Base-by-base conservation (phyloP, 30 jellyfish, hydroid and myxozoan species). In the Pseudorhiza aurosa region DNA sequence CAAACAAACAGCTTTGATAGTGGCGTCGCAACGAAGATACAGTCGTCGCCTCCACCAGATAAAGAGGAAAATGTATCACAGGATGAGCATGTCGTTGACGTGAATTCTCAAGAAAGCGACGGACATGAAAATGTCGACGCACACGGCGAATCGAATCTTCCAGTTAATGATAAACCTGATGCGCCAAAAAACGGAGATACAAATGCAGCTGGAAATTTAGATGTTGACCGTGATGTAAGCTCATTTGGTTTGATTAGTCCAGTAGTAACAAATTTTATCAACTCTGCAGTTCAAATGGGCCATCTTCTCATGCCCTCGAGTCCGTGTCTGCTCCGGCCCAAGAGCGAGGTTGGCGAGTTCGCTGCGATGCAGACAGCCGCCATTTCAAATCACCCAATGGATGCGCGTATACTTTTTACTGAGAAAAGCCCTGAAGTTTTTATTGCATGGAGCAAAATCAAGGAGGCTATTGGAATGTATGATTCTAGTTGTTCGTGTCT, bases 311-410 rank as follows among this genome's bases (percentile, higher is more conserved):
- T 80, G 85, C 91, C 91, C 21, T 64, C 91, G 1, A 65, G 10
- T 8, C 77, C 84, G 8, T 80, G 91, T 31, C 37, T 80, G 47
- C 33, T 80, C 10, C 77, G 91, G 18, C 91, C 91, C 11, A 83
- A 76, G 33, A 80, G 91, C 50, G 91, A 80, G 44, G 65, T 83
- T 39, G 91, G 91, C 43, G 91, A 60, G 19, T 63, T 68, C 51
- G 36, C 77, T 6, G 84, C 65, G 44, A 51, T 31, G 3, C 91
- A 80, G 51, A 21, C 33, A 18, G 33, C 77, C 58, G 11, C 68
- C 8, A 49, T 63, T 37, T 33, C 58, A 25, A 49, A 44, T 60
- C 84, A 56, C 36, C 49, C 79, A 26, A 14, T 22, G 9, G 91
- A 80, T 39, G 36, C 76, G 0, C 75, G 91, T 51, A 26, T 80